phyloP scores from a whole-genome alignment of 1,140 invertebrate genomes.

The Triops cancriformis region DNA sequence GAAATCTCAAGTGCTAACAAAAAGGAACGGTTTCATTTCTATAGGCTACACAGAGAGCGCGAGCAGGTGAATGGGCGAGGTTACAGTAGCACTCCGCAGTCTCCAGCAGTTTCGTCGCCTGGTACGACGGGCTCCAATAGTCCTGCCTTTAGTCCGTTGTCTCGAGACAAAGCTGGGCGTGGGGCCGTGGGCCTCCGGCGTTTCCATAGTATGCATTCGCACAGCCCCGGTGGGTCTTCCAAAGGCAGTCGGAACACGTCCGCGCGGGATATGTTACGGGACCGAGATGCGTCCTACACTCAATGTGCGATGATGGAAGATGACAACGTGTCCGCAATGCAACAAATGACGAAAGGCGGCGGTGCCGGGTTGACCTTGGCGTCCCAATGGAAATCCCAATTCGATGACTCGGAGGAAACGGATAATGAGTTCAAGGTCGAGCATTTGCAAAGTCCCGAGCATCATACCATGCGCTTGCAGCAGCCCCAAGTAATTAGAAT shows the following conservation, averaged over 20 bases:
- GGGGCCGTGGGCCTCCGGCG: conserved; percentile 22
- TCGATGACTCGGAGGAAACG: conserved; percentile 78
- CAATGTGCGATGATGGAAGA: conserved; percentile 90
- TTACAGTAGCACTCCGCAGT: background rate
- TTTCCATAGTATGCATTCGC: conserved; percentile 29
- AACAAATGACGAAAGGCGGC: conserved; percentile 60
- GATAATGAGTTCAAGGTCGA: conserved; percentile 88
- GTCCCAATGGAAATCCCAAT: conserved; percentile 88
- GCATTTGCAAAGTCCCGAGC: conserved; percentile 58
- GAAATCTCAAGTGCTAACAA: background rate
- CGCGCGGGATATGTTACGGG: conserved; percentile 25
- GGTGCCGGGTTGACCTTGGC: conserved; percentile 66
- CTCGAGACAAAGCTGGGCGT: conserved; percentile 22
- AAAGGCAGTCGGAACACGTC: conserved; percentile 21
- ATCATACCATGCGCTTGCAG: conserved; percentile 39
- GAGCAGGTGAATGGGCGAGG: conserved; percentile 3
- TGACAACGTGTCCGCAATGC: conserved; percentile 77
- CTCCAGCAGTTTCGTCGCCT: background rate
- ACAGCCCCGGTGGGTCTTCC: conserved; percentile 23
- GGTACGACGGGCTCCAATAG: background rate
- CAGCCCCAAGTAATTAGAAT: background rate
- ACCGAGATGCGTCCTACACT: conserved; percentile 56
- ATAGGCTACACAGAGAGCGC: background rate
- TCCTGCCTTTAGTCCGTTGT: background rate
- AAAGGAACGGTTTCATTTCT: background rate